These are phyloP conservation scores for Guaruba guarouba DNA, from an alignment of 2,113 vertebrate species.

Conservation along the genomic window DNA sequence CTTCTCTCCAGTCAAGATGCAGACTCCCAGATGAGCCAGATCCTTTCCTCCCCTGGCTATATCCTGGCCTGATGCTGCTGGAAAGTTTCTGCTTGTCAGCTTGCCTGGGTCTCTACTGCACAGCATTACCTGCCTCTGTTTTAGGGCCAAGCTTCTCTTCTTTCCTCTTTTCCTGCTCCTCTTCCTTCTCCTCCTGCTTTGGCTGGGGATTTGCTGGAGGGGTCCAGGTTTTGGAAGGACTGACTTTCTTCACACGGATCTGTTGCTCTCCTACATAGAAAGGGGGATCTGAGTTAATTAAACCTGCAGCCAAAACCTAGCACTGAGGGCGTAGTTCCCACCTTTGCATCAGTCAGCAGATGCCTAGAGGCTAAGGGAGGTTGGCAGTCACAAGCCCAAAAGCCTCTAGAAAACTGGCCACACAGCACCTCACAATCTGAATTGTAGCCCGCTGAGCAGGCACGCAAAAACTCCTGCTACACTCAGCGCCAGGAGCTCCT, in stretches of 20 bases:
- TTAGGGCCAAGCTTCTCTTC: background rate
- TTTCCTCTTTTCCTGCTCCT: background rate
- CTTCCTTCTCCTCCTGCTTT: background rate
- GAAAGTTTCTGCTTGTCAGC: background rate
- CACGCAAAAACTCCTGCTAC: background rate
- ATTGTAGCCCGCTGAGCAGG: background rate
- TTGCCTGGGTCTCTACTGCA: background rate
- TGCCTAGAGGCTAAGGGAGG: background rate
- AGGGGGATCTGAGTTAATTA: background rate
- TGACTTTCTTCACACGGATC: constrained; percentile 42
- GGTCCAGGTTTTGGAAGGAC: constrained; percentile 51
- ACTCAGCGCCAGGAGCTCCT: background rate
- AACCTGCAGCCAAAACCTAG: background rate
- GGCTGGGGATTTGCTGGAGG: constrained; percentile 1
- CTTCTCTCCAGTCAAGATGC: background rate
- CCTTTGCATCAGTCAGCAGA: background rate
- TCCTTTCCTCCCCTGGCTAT: background rate
- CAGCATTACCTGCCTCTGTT: constrained; percentile 19
- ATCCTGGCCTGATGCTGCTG: background rate
- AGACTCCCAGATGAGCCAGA: background rate
- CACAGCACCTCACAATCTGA: background rate
- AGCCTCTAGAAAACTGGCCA: background rate
- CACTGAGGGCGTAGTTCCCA: background rate
- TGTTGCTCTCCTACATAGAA: constrained; percentile 62
- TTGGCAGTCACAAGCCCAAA: background rate